These are phyloP conservation scores for Neotoxoptera formosana DNA, from an alignment of 1,140 invertebrate species.

Conservation along the genomic window DNA sequence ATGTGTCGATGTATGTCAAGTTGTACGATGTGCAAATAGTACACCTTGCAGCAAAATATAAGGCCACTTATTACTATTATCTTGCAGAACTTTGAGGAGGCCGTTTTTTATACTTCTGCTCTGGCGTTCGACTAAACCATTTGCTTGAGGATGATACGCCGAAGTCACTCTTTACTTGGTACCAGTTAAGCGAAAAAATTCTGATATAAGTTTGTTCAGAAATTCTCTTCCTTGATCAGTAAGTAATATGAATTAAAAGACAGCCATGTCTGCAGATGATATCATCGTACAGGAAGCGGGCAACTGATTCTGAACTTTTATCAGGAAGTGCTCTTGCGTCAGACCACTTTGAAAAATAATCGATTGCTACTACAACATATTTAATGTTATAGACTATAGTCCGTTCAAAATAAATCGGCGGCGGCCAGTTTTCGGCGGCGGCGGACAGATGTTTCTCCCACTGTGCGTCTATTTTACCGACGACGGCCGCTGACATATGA, in stretches of 20 bases:
- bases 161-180: neutral
- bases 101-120: neutral
- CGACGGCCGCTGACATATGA: too few species aligned
- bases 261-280: neutral
- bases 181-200: neutral
- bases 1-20: neutral
- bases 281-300: neutral
- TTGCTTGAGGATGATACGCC: neutral
- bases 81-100: neutral
- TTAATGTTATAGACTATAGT: neutral
- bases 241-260: neutral
- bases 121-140: slow-evolving; percentile 1
- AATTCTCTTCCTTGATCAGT: slow-evolving; percentile 13
- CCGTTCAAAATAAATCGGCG: too few species aligned
- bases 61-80: neutral
- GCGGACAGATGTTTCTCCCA: too few species aligned
- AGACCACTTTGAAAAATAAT: slow-evolving; percentile 8
- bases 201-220: neutral
- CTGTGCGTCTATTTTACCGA: too few species aligned
- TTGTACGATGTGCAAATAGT: neutral
- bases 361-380: neutral
- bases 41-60: neutral
- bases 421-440: too few species aligned
- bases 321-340: neutral
- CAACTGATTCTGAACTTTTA: neutral